These are phyloP conservation scores for Eubasilissa regina DNA, from an alignment of 1,140 invertebrate species.

Conservation along the genomic window DNA sequence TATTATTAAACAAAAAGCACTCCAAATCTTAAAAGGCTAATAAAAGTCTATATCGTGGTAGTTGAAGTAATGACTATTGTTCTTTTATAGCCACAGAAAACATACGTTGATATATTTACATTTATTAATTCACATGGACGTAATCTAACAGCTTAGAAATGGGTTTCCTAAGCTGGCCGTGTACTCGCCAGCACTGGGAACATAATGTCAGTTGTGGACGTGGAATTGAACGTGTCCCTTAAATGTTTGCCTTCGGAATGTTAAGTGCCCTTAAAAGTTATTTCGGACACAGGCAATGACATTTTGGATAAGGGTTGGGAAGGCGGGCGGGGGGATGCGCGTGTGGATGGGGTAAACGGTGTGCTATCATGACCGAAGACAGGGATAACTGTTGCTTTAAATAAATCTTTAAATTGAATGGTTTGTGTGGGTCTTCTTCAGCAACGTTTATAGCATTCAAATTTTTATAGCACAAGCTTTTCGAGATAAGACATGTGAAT, in stretches of 20 bases:
- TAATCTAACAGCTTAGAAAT: conserved; percentile 12
- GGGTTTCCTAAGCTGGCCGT: neutral
- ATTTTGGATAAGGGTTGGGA: conserved; percentile 25
- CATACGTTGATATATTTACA: neutral
- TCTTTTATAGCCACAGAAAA: neutral
- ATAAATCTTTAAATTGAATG: neutral
- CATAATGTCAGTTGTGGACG: conserved; percentile 3
- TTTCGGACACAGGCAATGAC: conserved; percentile 35
- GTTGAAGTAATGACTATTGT: neutral
- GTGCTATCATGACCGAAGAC: neutral
- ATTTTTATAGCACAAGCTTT: too few species aligned
- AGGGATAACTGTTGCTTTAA: conserved; percentile 28
- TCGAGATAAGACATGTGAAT: too few species aligned
- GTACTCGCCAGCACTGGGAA: neutral
- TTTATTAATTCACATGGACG: conserved; percentile 23
- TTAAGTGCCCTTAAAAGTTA: conserved; percentile 31
- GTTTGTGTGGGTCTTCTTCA: too few species aligned
- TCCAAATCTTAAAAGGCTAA: too few species aligned
- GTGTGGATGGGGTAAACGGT: neutral
- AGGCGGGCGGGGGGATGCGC: neutral
- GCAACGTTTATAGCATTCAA: too few species aligned
- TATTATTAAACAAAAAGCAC: too few species aligned
- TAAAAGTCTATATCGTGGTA: too few species aligned
- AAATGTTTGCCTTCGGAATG: conserved; percentile 30
- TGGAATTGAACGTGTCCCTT: conserved; percentile 26